A percentile compares a stretch with the other conserved stretches of the same genome.
Conservation (phyloP, 2,888 invertebrate species). For the Eueremaeus valkanovi region DNA sequence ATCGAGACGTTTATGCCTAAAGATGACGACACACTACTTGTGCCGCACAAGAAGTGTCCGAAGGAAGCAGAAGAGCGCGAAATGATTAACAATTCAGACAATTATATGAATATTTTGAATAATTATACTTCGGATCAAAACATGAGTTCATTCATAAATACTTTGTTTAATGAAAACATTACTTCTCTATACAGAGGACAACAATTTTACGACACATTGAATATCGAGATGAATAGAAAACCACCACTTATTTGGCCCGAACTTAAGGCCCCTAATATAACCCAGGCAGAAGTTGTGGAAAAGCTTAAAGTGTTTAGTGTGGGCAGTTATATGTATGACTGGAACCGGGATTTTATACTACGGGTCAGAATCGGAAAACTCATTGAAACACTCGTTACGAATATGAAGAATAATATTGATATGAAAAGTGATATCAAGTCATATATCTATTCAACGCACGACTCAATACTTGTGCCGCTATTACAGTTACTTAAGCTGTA, state of each 20-base stretch:
- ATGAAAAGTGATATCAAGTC: neutral
- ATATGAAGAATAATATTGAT: neutral
- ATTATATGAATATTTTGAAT: neutral
- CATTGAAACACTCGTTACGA: neutral
- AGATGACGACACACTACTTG: conserved; percentile 36
- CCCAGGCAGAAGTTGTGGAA: neutral
- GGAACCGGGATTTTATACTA: neutral
- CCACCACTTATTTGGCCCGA: neutral
- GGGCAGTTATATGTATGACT: conserved; percentile 11
- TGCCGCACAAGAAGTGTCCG: conserved; percentile 34
- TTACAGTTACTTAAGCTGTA: conserved; percentile 11
- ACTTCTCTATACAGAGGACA: conserved; percentile 12
- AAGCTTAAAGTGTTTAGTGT: neutral
- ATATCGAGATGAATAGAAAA: neutral
- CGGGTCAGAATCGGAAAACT: conserved; percentile 31
- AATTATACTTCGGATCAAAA: too few species aligned
- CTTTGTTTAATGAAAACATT: neutral
- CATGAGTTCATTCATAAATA: neutral
- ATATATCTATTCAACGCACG: conserved; percentile 38
- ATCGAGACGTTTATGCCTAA: conserved; percentile 36
- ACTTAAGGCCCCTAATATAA: too few species aligned
- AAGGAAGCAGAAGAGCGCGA: conserved; percentile 11
- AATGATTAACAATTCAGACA: neutral
- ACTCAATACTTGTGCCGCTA: conserved; percentile 36
- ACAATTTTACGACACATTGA: conserved; percentile 32